Evolutionary conservation across 2,113 vertebrate genomes (phyloP).

Genomic region (Sorex fumeus): DNA sequence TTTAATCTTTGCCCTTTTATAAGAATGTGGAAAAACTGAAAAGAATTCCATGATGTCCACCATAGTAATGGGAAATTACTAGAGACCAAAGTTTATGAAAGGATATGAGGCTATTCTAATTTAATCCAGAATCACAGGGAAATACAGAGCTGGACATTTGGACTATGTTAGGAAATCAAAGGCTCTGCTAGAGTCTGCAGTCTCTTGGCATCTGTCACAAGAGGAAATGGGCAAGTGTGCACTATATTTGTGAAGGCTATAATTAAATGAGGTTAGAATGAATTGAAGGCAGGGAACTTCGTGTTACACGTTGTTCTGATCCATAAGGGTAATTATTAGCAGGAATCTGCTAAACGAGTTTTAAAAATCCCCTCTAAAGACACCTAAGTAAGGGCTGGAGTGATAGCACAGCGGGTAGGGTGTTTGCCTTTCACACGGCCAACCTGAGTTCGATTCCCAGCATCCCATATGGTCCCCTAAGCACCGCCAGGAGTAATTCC

Average conservation of each 20-base stretch:
- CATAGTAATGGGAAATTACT: neutral
- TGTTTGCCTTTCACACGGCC: too few relatives aligned
- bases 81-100: neutral
- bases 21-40: conserved; percentile 41
- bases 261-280: conserved; percentile 17
- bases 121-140: neutral
- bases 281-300: conserved; percentile 37
- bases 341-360: neutral
- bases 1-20: conserved; percentile 17
- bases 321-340: conserved; percentile 34
- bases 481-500: too few relatives aligned
- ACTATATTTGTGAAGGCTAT: neutral
- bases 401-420: too few relatives aligned
- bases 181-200: neutral
- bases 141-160: neutral
- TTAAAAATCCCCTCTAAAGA: conserved; percentile 17
- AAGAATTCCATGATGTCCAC: neutral
- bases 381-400: too few relatives aligned
- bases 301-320: neutral
- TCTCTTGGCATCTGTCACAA: neutral
- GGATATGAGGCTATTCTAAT: neutral
- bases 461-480: too few relatives aligned
- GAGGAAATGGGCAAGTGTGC: neutral
- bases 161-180: too few relatives aligned
- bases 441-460: too few relatives aligned